Conservation (phyloP, 2,797 vertebrate genomes). For the Mormyrus proboscirostris region DNA sequence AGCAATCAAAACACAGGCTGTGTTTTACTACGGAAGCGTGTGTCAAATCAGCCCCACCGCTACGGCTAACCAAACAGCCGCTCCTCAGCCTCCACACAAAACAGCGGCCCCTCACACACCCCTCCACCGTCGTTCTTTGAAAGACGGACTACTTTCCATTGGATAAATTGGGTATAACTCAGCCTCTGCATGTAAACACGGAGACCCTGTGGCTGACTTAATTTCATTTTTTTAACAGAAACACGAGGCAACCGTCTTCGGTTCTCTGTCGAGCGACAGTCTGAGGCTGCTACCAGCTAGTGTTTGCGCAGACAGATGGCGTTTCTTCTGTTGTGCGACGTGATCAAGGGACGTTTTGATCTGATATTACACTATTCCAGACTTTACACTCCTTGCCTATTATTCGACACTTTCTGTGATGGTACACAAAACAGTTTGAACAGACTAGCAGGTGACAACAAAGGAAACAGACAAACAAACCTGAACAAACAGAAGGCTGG, state of each 20-base stretch:
- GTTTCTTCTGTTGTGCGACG: not conserved
- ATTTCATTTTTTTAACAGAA: not conserved
- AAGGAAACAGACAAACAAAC: not conserved
- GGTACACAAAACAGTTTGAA: constrained; percentile 3
- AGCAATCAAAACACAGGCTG: not conserved
- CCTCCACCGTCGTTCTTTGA: constrained; percentile 64
- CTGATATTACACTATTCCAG: constrained; percentile 10
- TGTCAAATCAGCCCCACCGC: constrained; percentile 25
- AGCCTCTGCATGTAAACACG: constrained; percentile 28
- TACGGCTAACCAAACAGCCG: constrained; percentile 54
- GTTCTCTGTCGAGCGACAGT: not conserved
- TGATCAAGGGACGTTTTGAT: constrained; percentile 12
- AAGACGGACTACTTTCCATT: constrained; percentile 50
- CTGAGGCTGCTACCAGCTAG: not conserved
- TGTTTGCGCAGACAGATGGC: not conserved
- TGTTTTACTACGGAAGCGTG: not conserved
- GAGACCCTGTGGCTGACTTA: not conserved
- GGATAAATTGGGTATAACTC: constrained; percentile 46
- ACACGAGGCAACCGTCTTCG: not conserved
- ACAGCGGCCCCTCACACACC: constrained; percentile 53
- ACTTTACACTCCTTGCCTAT: not conserved
- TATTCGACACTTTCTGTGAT: not conserved
- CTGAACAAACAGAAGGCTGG: not conserved
- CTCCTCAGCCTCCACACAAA: constrained; percentile 47
- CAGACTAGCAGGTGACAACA: constrained; percentile 9